Evolutionary conservation across 2,888 invertebrate species (phyloP).

Genomic region (Eupithecia insigniata): DNA sequence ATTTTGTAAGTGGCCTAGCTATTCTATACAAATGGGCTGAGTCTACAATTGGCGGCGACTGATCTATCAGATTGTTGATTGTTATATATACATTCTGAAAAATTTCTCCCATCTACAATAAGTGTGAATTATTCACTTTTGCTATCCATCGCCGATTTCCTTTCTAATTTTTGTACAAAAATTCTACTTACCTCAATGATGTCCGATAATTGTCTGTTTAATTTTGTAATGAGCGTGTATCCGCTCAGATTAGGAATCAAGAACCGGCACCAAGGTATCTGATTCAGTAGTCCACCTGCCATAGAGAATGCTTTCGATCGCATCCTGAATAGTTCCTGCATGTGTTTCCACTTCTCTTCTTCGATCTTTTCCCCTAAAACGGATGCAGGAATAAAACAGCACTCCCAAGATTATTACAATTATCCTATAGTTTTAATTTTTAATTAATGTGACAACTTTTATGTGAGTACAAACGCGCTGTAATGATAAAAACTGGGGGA

Average conservation of each 20-base stretch:
- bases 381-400: not conserved
- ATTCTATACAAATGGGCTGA: not conserved
- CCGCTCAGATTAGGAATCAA: conserved; percentile 86
- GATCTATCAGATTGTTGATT: not conserved
- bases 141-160: not conserved
- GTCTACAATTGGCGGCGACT: not conserved
- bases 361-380: conserved; percentile 82
- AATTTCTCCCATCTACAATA: too few relatives aligned
- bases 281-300: conserved; percentile 88
- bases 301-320: conserved; percentile 83
- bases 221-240: conserved; percentile 81
- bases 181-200: conserved; percentile 76
- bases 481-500: too few relatives aligned
- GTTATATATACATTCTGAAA: too few relatives aligned
- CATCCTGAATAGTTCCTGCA: conserved; percentile 62
- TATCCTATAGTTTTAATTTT: not conserved
- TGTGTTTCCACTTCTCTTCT: conserved; percentile 75
- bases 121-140: not conserved
- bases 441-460: not conserved
- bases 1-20: not conserved
- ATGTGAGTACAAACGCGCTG: not conserved
- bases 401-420: not conserved
- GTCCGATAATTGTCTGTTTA: conserved; percentile 80
- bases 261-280: conserved; percentile 87
- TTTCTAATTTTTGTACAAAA: not conserved